A percentile compares a stretch with the other conserved stretches of the same genome.
Conservation (phyloP, 2,888 invertebrate genomes). For the Epinotia brunnichana region DNA sequence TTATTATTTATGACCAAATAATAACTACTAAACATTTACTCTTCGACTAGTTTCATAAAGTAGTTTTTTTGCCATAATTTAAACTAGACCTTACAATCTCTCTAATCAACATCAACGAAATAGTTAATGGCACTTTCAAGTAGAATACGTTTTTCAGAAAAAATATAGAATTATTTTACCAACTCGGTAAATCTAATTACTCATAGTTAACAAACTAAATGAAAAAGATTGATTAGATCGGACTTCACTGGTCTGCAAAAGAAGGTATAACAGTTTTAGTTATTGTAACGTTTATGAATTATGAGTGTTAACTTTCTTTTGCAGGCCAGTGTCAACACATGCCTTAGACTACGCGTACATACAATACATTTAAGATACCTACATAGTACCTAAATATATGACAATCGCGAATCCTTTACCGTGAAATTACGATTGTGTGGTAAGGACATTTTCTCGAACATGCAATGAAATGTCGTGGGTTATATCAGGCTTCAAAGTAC, state of each 20-base stretch:
- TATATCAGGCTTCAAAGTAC: no score
- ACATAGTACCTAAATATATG: background rate
- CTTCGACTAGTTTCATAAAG: slow-evolving; percentile 15
- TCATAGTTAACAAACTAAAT: background rate
- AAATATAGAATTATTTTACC: slow-evolving; percentile 12
- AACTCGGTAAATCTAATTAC: background rate
- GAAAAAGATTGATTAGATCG: slow-evolving; percentile 1
- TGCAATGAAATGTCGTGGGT: no score
- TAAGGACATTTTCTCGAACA: background rate
- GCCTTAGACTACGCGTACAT: background rate
- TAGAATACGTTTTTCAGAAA: slow-evolving; percentile 1
- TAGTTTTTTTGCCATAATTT: slow-evolving; percentile 3
- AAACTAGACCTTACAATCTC: slow-evolving; percentile 2
- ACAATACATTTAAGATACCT: background rate
- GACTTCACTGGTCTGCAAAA: no score
- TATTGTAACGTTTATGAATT: no score
- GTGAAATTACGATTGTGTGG: slow-evolving; percentile 2
- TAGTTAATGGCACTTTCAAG: slow-evolving; percentile 23
- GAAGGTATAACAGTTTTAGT: no score
- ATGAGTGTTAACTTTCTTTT: no score
- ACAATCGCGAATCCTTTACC: background rate
- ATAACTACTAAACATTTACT: background rate
- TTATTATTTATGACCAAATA: slow-evolving; percentile 15
- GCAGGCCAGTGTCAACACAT: background rate
- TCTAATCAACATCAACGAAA: background rate